A percentile compares a stretch with the other conserved stretches of the same genome.
Conservation (phyloP, 2,888 invertebrate species). For the Anoncus sp. region DNA sequence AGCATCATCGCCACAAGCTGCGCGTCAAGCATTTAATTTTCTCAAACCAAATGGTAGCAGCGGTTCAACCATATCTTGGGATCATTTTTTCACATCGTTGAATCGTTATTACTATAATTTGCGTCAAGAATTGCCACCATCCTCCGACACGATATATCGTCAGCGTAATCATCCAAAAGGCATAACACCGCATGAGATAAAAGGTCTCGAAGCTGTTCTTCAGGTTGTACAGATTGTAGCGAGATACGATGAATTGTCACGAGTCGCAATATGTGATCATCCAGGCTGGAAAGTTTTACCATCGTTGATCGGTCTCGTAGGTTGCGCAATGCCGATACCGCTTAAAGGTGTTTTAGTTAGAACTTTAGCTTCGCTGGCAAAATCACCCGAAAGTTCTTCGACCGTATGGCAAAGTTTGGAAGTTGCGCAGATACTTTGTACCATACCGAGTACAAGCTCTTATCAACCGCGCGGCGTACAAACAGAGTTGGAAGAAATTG, state of each 20-base stretch:
- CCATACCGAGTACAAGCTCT: slow-evolving; percentile 86
- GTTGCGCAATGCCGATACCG: slow-evolving; percentile 93
- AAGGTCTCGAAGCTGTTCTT: slow-evolving; percentile 93
- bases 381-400: slow-evolving; percentile 90
- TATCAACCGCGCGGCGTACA: slow-evolving; percentile 89
- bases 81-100: slow-evolving; percentile 93
- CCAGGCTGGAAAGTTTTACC: slow-evolving; percentile 94
- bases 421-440: slow-evolving; percentile 91
- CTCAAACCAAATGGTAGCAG: slow-evolving; percentile 88
- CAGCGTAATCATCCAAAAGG: slow-evolving; percentile 85
- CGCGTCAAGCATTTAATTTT: slow-evolving; percentile 91
- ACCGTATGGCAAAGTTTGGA: slow-evolving; percentile 95
- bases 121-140: slow-evolving; percentile 88
- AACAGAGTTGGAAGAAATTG: slow-evolving; percentile 96
- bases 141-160: slow-evolving; percentile 87
- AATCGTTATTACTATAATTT: slow-evolving; percentile 89
- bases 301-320: slow-evolving; percentile 91
- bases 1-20: slow-evolving; percentile 90
- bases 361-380: slow-evolving; percentile 92
- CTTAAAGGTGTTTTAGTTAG: slow-evolving; percentile 94
- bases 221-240: slow-evolving; percentile 91
- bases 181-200: slow-evolving; percentile 92
- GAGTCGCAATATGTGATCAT: slow-evolving; percentile 93
- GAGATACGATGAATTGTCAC: slow-evolving; percentile 91
- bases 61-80: slow-evolving; percentile 89